Evolutionary conservation across 2,113 vertebrate species (phyloP).

Genomic region (Gambusia holbrooki): DNA sequence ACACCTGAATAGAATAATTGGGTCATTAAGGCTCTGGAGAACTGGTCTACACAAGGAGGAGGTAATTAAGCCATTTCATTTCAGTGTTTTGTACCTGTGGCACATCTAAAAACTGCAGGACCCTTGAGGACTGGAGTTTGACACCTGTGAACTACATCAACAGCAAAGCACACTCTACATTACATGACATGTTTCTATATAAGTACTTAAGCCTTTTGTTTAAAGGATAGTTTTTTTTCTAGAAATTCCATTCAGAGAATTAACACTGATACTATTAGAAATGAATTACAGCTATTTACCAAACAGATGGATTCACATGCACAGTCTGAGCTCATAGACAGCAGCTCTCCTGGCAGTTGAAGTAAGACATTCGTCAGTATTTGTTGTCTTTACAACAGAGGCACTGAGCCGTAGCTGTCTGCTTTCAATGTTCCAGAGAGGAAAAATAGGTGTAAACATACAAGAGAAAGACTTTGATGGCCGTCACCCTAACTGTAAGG

Average conservation of each 20-base stretch:
- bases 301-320: constrained; percentile 18
- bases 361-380: constrained; percentile 40
- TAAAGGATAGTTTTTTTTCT: neutral
- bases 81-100: no score
- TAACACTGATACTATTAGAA: constrained; percentile 48
- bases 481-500: constrained; percentile 9
- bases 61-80: no score
- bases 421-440: constrained; percentile 31
- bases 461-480: neutral
- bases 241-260: constrained; percentile 13
- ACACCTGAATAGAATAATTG: no score
- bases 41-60: no score
- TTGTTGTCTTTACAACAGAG: constrained; percentile 31
- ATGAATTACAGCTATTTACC: constrained; percentile 37
- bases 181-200: constrained; percentile 5
- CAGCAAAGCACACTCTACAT: no score
- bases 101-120: no score
- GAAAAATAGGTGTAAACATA: constrained; percentile 12
- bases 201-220: constrained; percentile 45
- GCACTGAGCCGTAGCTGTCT: constrained; percentile 30
- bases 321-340: constrained; percentile 1
- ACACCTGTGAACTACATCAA: neutral
- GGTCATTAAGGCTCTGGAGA: no score
- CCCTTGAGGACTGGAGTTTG: no score
- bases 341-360: constrained; percentile 42